Evolutionary conservation across 2,797 vertebrate genomes (phyloP), one percentile per base, ranked within the genome.

Genomic region (Sparidentex hasta): DNA sequence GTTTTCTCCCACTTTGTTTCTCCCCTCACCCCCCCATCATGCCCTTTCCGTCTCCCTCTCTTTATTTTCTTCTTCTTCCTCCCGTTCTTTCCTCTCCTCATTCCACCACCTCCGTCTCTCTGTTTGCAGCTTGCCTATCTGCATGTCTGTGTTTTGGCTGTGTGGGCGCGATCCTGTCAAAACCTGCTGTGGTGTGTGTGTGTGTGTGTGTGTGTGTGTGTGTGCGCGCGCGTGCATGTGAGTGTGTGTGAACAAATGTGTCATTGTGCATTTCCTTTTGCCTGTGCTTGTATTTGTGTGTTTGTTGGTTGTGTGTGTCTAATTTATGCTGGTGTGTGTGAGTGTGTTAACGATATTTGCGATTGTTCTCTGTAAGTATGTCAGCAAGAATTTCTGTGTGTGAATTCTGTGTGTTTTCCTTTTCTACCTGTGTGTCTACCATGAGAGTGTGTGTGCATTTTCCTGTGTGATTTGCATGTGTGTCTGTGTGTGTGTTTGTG

Each of bases 101-200:
- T 56, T 65, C 74, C 78, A 46, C 78, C 83, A 74, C 83, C 76
- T 83, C 83, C 47, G 33, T 84, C 82, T 87, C 68, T 80, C 44
- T 76, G 68, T 90, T 87, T 92, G 90, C 89, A 87, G 85, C 76
- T 92, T 90, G 84, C 82, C 81, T 88, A 83, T 93, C 89, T 90
- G 86, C 86, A 85, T 89, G 90, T 91, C 93, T 92, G 89, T 91
- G 90, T 93, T 92, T 92, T 91, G 89, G 74, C 79, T 90, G 89
- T 91, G 92, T 93, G 90, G 93, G 92, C 73, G 87, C 57, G 56
- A 86, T 89, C 70, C 86, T 91, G 90, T 93, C 93, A 93, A 86
- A 92, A 90, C 82, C 88, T 86, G 88, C 82, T 90, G 43, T 61
- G 69, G 68, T 79, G 84, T 86, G 73, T 82, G 27, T 83, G 64